A percentile compares a stretch with the other conserved stretches of the same genome.
phyloP scores from a whole-genome alignment of 2,888 invertebrate species.

The Masnerella sp. region DNA sequence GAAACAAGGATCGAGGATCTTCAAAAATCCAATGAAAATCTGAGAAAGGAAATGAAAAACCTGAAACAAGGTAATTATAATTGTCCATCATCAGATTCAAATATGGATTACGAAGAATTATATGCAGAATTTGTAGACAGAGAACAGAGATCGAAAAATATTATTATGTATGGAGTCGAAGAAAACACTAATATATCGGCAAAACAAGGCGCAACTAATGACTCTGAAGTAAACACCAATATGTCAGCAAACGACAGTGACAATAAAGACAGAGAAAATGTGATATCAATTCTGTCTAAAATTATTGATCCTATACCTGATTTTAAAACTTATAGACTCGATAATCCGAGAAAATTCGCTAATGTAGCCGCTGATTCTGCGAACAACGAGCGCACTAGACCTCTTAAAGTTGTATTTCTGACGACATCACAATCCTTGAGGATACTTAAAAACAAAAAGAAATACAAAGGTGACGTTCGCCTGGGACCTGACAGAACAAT shows the following conservation, averaged over 20 bases:
- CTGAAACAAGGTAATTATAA: neutral
- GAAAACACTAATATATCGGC: neutral
- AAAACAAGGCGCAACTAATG: neutral
- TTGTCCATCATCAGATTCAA: neutral
- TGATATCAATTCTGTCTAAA: neutral
- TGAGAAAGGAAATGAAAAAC: neutral
- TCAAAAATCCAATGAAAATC: too few relatives aligned
- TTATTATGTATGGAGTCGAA: neutral
- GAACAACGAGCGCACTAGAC: neutral
- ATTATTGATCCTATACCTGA: neutral
- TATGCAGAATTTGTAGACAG: conserved; percentile 5
- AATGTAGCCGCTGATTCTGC: neutral
- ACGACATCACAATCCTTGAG: too few relatives aligned
- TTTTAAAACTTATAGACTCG: neutral
- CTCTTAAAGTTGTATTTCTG: neutral
- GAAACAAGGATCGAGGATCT: too few relatives aligned
- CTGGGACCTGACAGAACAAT: too few relatives aligned
- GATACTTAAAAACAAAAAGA: too few relatives aligned
- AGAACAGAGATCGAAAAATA: neutral
- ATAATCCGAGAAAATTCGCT: neutral
- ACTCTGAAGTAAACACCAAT: neutral
- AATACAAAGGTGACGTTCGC: too few relatives aligned
- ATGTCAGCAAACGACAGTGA: neutral
- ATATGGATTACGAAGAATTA: neutral
- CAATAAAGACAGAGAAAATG: neutral